Conservation (phyloP, 1,140 invertebrate genomes). For the Tribolium madens region DNA sequence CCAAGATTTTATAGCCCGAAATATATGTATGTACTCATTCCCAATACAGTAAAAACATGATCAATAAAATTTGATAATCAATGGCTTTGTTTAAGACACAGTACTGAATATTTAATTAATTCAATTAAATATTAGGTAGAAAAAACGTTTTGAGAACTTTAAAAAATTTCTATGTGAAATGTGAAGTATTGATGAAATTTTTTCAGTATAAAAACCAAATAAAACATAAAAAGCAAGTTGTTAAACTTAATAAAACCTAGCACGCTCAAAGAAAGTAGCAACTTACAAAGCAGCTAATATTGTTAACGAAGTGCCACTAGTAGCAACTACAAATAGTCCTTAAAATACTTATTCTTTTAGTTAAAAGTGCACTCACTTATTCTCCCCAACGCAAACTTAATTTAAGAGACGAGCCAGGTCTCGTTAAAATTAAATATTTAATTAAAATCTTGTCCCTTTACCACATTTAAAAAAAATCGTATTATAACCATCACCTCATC, state of each 20-base stretch:
- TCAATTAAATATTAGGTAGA: neutral
- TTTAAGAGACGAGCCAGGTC: neutral
- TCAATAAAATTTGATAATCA: neutral
- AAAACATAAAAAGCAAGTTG: conserved; percentile 4
- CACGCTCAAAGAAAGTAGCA: conserved; percentile 1
- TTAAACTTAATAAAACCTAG: neutral
- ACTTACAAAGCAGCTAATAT: conserved; percentile 21
- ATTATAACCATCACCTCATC: conserved; percentile 34
- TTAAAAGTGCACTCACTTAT: neutral
- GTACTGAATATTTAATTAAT: neutral
- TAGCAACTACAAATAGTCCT: conserved; percentile 7
- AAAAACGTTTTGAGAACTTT: no score
- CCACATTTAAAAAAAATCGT: conserved; percentile 7
- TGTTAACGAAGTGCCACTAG: conserved; percentile 1
- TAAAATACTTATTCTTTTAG: conserved; percentile 4
- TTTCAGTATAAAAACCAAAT: neutral
- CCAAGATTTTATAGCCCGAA: neutral
- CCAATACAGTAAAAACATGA: neutral
- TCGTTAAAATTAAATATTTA: conserved; percentile 23
- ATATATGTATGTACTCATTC: neutral
- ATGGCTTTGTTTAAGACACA: neutral
- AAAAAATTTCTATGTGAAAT: no score
- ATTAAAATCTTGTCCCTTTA: conserved; percentile 6
- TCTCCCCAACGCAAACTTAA: neutral
- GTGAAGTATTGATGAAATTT: neutral